Percentiles rank a stretch among this genome's conserved stretches.
These are phyloP conservation scores for Rhadina sibilatrix DNA, from an alignment of 2,113 vertebrate genomes.

Conservation along the genomic window DNA sequence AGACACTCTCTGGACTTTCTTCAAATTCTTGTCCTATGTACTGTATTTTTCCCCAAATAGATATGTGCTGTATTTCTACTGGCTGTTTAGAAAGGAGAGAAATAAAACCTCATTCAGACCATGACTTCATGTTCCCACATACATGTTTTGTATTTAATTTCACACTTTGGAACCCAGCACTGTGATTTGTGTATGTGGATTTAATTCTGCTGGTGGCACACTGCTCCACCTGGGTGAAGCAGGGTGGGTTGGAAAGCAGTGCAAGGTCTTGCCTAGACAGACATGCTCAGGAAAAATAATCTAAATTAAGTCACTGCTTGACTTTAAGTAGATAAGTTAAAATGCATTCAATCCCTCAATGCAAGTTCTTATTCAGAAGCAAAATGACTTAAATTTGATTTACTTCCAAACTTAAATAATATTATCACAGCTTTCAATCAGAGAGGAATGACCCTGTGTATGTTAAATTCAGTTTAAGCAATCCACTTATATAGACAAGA, in stretches of 20 bases:
- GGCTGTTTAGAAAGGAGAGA: not conserved
- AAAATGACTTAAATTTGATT: constrained; percentile 42
- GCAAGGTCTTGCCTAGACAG: not conserved
- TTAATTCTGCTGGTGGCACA: not conserved
- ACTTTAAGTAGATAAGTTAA: constrained; percentile 48
- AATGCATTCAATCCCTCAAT: not conserved
- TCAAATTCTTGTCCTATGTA: not conserved
- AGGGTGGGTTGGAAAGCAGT: not conserved
- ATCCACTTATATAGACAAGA: not conserved
- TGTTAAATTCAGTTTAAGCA: not conserved
- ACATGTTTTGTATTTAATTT: not conserved
- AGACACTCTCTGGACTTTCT: not conserved
- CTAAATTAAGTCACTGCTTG: constrained; percentile 37
- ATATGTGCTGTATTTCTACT: not conserved
- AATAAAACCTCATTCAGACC: not conserved
- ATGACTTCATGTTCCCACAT: not conserved
- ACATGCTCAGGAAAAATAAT: not conserved
- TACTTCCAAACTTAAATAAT: constrained; percentile 3
- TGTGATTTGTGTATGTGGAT: not conserved
- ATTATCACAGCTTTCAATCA: not conserved
- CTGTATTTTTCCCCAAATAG: not conserved
- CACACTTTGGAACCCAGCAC: not conserved
- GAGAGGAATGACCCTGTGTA: not conserved
- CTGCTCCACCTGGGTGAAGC: accelerated
- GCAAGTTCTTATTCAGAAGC: not conserved